Evolutionary conservation across 2,888 invertebrate genomes (phyloP).

Genomic region (Stenodera caucasica): DNA sequence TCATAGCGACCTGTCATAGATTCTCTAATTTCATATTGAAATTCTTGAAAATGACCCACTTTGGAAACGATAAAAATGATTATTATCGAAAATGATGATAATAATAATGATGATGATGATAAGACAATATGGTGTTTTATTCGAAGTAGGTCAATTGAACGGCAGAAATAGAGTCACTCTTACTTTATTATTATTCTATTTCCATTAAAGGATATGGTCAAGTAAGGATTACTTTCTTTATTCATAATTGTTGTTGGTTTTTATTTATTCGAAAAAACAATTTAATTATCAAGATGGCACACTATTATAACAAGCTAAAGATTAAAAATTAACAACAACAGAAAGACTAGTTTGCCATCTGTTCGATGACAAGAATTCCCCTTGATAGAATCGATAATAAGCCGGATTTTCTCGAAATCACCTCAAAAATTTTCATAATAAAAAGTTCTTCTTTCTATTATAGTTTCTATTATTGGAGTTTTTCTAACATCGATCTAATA

Average conservation of each 20-base stretch:
- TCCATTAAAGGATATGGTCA: neutral
- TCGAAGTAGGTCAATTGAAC: neutral
- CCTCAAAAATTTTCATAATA: no score
- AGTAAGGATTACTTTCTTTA: neutral
- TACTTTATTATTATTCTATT: neutral
- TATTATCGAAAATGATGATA: no score
- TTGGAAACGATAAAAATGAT: no score
- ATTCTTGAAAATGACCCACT: neutral
- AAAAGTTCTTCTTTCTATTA: no score
- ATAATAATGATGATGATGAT: no score
- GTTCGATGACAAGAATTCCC: neutral
- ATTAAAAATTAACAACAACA: no score
- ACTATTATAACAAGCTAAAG: no score
- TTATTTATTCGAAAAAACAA: no score
- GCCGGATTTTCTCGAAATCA: no score
- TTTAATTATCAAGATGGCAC: no score
- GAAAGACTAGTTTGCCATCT: neutral
- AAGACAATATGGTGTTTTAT: neutral
- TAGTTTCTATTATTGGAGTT: no score
- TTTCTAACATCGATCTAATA: neutral
- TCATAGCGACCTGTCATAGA: neutral
- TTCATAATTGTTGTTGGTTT: neutral
- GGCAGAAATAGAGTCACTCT: neutral
- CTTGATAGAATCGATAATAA: neutral
- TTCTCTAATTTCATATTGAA: neutral